Percentiles rank a stretch among this genome's conserved stretches.
These are phyloP conservation scores for Eilema sororculum DNA, from an alignment of 2,888 invertebrate species.

Conservation along the genomic window DNA sequence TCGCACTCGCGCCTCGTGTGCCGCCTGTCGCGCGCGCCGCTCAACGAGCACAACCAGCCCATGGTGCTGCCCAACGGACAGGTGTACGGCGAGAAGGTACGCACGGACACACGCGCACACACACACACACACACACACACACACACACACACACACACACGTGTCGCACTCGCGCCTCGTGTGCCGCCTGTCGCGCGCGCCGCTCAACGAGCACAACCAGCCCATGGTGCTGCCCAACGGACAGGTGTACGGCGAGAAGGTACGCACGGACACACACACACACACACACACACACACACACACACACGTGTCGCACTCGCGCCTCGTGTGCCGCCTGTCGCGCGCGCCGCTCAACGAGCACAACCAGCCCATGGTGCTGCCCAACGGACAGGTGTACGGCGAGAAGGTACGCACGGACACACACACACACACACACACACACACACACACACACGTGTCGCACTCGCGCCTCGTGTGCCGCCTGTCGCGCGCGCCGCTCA, in stretches of 20 bases:
- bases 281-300: slow-evolving; percentile 90
- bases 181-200: slow-evolving; percentile 95
- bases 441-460: slow-evolving; percentile 95
- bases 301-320: slow-evolving; percentile 93
- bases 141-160: too few relatives aligned
- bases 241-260: background rate
- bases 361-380: slow-evolving; percentile 91
- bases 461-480: slow-evolving; percentile 97
- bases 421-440: too few relatives aligned
- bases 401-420: background rate
- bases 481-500: slow-evolving; percentile 95
- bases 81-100: slow-evolving; percentile 96
- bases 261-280: background rate
- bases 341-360: slow-evolving; percentile 98
- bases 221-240: too few relatives aligned
- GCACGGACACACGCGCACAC: too few relatives aligned
- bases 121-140: too few relatives aligned
- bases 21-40: slow-evolving; percentile 94
- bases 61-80: slow-evolving; percentile 99
- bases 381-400: background rate
- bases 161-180: slow-evolving; percentile 85
- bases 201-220: slow-evolving; percentile 91
- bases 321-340: slow-evolving; percentile 96
- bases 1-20: slow-evolving; percentile 98
- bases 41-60: slow-evolving; percentile 99